These are phyloP conservation scores for Heptranchias perlo DNA, from an alignment of 2,113 vertebrate species.

Conservation along the genomic window DNA sequence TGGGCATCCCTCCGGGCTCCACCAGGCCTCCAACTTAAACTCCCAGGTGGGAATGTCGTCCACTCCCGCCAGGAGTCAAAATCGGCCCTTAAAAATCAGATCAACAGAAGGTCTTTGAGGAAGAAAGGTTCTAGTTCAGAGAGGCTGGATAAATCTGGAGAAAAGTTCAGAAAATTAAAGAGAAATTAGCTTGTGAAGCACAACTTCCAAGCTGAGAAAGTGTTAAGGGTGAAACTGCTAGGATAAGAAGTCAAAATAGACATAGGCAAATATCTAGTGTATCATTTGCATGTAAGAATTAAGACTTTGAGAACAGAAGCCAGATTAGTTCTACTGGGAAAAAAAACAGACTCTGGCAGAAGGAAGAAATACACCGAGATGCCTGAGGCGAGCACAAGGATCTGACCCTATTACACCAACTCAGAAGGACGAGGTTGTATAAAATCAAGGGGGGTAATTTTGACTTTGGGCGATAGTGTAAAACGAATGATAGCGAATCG, in stretches of 20 bases:
- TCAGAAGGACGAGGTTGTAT: not conserved
- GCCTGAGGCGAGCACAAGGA: not conserved
- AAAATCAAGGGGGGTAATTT: not conserved
- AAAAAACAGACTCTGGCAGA: not conserved
- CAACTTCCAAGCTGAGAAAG: not conserved
- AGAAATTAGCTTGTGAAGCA: not conserved
- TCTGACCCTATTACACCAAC: not conserved
- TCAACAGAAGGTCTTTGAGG: too few species aligned
- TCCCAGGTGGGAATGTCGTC: too few species aligned
- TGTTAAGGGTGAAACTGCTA: not conserved
- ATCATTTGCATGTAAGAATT: not conserved
- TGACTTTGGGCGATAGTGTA: not conserved
- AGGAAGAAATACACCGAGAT: not conserved
- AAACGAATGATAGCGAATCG: not conserved
- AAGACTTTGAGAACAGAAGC: not conserved
- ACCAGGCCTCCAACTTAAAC: too few species aligned
- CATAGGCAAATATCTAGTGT: not conserved
- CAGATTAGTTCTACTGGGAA: not conserved
- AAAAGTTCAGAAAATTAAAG: not conserved
- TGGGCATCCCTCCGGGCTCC: too few species aligned
- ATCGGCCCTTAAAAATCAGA: too few species aligned
- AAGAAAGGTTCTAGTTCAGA: too few species aligned
- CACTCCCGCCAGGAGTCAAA: too few species aligned
- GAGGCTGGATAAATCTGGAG: not conserved
- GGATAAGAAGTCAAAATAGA: not conserved